Evolutionary conservation across 2,888 invertebrate genomes (phyloP).

Genomic region (Himalopsyche anomala): DNA sequence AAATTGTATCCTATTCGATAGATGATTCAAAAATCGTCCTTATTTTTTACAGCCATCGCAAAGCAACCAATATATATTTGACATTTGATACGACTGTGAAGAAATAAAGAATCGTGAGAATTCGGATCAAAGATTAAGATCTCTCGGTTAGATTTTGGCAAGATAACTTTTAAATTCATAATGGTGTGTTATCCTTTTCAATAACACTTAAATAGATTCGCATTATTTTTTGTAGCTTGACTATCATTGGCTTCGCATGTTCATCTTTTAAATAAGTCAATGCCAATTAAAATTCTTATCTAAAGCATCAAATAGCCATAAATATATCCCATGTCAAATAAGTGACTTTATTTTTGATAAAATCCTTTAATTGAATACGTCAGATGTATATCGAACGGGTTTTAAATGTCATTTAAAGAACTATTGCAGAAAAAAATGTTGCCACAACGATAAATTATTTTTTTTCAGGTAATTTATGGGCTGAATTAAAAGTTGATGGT

Average conservation of each 20-base stretch:
- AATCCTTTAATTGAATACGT: not conserved
- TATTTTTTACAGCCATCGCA: not conserved
- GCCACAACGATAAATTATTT: not conserved
- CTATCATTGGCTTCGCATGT: not conserved
- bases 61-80: constrained; percentile 4
- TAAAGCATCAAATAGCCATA: not conserved
- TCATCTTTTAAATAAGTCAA: constrained; percentile 8
- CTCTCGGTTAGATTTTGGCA: not conserved
- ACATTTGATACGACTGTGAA: constrained; percentile 4
- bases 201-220: not conserved
- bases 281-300: not conserved
- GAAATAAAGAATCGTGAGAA: constrained; percentile 20
- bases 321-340: not conserved
- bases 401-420: not conserved
- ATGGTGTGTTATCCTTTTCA: constrained; percentile 9
- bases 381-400: too few species aligned
- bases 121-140: not conserved
- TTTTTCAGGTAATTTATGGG: not conserved
- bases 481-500: not conserved
- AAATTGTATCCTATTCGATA: too few species aligned
- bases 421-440: not conserved
- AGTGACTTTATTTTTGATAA: not conserved
- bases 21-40: too few species aligned
- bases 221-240: too few species aligned
- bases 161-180: constrained; percentile 3